A percentile compares a stretch with the other conserved stretches of the same genome.
These are phyloP conservation scores for Dryas iulia DNA, from an alignment of 1,140 invertebrate genomes.

Conservation along the genomic window DNA sequence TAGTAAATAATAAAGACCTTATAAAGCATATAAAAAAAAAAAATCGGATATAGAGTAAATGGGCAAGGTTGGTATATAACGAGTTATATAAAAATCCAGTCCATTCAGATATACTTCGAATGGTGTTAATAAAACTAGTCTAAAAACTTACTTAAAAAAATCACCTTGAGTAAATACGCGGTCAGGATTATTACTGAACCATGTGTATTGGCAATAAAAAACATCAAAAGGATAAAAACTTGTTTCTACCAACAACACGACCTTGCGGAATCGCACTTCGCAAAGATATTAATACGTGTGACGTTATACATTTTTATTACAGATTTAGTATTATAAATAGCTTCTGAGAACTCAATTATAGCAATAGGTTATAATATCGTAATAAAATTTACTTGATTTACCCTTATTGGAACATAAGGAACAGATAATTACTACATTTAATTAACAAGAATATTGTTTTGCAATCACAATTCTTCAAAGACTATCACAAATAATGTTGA, in stretches of 20 bases:
- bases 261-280: conserved; percentile 22
- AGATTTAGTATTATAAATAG: conserved; percentile 1
- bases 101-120: background rate
- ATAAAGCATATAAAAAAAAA: conserved; percentile 1
- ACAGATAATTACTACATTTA: too few species aligned
- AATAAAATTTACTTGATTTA: too few species aligned
- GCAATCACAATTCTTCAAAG: background rate
- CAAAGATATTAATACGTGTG: background rate
- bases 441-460: too few species aligned
- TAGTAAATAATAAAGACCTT: background rate
- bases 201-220: conserved; percentile 2
- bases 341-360: background rate
- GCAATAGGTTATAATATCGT: too few species aligned
- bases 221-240: conserved; percentile 17
- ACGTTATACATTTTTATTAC: conserved; percentile 1
- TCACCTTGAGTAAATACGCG: conserved; percentile 21
- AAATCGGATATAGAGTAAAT: background rate
- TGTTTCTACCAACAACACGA: conserved; percentile 21
- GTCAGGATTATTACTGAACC: conserved; percentile 23
- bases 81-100: background rate
- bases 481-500: background rate
- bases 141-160: conserved; percentile 1
- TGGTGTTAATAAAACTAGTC: background rate
- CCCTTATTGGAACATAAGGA: too few species aligned
- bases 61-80: conserved; percentile 5